Base-by-base conservation (phyloP, 2,113 vertebrate genomes). In the Leptodactylus fuscus region DNA sequence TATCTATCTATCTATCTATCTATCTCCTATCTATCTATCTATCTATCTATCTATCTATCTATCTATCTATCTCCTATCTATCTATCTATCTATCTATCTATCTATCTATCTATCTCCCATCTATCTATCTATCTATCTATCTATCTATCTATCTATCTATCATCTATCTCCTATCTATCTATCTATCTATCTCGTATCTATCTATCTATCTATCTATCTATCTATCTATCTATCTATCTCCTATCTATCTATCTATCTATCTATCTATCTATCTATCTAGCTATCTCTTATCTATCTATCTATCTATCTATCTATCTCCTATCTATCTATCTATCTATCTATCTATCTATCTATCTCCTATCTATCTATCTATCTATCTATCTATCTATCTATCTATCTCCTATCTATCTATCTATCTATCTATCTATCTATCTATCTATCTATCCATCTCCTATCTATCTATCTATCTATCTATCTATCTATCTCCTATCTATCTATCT, bases 231-330 rank as follows among this genome's bases (percentile, higher is more conserved):
- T 62, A 62, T 60, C 55, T 60, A 60, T 60, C 55, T 60, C 55
- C 5, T 60, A 60, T 60, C 24, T 62, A 62, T 62, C 58, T 62
- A 12, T 62, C 58, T 62, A 62, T 62, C 58, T 62, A 62, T n/a
- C n/a, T n/a, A n/a, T n/a, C n/a, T n/a, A n/a, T n/a, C n/a, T n/a
- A n/a, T n/a, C n/a, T n/a, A n/a, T n/a, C n/a, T n/a, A n/a, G n/a
- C n/a, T n/a, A n/a, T n/a, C n/a, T 62, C 55, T 60, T 44, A 16
- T 62, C 41, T 81, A 69, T 81, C 48, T 81, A 18, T 69, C 27
- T 29, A 51, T 29, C 24, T 62, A 62, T 62, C 58, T 62, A 62
- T 62, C 58, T 62, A 62, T 62, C 58, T 62, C 22, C n/a, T 62
- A 62, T 62, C 58, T 62, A 29, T 62, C 58, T 62, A 62, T 62